Evolutionary conservation across 2,888 invertebrate genomes (phyloP), one percentile per base, ranked within the genome.

Genomic region (Hemithea aestivaria): DNA sequence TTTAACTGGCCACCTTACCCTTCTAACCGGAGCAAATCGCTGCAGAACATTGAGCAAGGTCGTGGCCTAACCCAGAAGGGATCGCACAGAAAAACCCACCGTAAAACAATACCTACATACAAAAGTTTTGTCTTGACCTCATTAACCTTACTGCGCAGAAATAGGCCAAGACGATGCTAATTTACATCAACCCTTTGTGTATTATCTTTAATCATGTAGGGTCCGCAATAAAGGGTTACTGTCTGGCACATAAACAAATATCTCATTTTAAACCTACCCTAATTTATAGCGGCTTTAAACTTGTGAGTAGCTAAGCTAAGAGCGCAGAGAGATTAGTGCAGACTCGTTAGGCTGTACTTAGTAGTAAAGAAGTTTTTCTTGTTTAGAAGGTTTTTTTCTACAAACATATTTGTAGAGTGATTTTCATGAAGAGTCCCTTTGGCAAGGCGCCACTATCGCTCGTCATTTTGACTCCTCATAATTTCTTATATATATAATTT

Each of bases 271-370:
- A 55, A 59, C 45, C 46, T 41, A 56, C 51, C 58, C 53, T 53
- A 51, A 60, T 60, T 60, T 57, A 62, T 53, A 46, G 45, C 40
- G 53, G 58, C 53, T 55, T 58, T 53, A 48, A 58, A 55, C 45
- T 48, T 48, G 43, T 32, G 43, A 48, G 51, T 34, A 41, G 44
- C 48, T 48, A 45, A 51, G 48, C 41, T 51, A 48, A 51, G 56
- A 51, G 52, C 46, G 40, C 35, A 53, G 55, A 25, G 47, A 53
- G 60, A 56, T 63, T 62, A 63, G 38, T 34, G 11, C 24, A 30
- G 44, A 29, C 55, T 59, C 57, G 56, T 62, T 61, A 61, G 51
- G 16, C 35, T 45, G 27, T 48, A 51, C 48, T 51, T 51, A 33
- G 26, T 28, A 22, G 29, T 16, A 27, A 29, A 20, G 22, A 20